Conservation (phyloP, 2,113 vertebrate species). For the Platysteira castanea region DNA sequence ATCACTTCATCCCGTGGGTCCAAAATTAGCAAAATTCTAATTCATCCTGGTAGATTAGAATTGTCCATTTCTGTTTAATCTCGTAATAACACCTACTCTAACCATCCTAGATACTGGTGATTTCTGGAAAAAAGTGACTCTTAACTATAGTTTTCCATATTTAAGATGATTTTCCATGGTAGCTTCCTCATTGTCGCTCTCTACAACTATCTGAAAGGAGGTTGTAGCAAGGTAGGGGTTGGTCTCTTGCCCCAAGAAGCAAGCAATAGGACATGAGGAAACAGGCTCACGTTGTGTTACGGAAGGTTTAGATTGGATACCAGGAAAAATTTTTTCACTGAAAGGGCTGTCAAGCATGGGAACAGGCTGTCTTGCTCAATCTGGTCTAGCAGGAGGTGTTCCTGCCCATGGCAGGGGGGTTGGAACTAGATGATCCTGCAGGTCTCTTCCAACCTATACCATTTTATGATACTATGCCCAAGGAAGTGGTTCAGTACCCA, state of each 20-base stretch:
- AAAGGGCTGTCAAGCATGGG: neutral
- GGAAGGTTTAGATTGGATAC: neutral
- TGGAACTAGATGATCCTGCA: neutral
- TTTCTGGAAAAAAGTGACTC: neutral
- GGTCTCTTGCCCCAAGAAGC: neutral
- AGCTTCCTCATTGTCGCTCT: neutral
- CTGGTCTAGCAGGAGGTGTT: neutral
- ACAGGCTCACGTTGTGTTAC: neutral
- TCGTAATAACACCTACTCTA: neutral
- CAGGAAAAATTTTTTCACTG: neutral
- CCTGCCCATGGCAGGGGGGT: neutral
- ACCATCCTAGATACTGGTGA: neutral
- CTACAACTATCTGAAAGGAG: neutral
- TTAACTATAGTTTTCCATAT: neutral
- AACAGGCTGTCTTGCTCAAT: neutral
- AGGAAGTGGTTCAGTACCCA: neutral
- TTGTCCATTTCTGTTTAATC: neutral
- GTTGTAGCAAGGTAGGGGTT: neutral
- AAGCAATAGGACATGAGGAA: neutral
- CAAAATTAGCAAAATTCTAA: neutral
- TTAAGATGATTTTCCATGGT: neutral
- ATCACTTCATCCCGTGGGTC: neutral
- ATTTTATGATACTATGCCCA: neutral
- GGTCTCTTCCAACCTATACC: neutral
- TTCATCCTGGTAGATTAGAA: neutral